Evolutionary conservation across 2,113 vertebrate species (phyloP), one percentile per base, ranked within the genome.

Genomic region (Lamprologus sp.): DNA sequence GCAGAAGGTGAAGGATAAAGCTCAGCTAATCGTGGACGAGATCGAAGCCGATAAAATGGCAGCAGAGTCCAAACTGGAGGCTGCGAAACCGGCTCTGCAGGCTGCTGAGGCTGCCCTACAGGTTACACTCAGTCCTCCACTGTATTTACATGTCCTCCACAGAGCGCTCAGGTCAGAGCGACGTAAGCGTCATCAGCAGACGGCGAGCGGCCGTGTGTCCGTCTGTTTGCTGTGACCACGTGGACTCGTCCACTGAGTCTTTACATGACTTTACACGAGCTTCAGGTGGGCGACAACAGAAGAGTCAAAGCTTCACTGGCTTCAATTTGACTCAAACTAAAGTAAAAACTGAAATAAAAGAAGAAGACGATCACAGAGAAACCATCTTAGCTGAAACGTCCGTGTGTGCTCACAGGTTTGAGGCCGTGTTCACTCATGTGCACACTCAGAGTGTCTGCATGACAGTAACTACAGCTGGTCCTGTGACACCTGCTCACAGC

Each of bases 1-100:
- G 53, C 97, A 98, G 93, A 97, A 94, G 51, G 97, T 98, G 83
- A 98, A 97, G 93, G 97, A 98, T 82, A 97, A 97, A 84, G 97
- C 97, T 85, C 97, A 97, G 88, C 93, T 95, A 79, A 97, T 98
- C 51, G 97, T 98, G 4, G 96, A 97, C 47, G 96, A 97, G 84
- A 97, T 97, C 11, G 97, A 95, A 53, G 87, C 92, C 2, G 97
- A 97, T 84, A 97, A 97, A 92, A 81, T 91, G 4, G 90, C 93
- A 47, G 97, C 97, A 17, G 96, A 97, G 90, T 90, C 93, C 19
- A 97, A 97, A 58, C 96, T 97, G 88, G 95, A 97, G 77, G 97
- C 97, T 31, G 97, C 97, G 9, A 96, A 96, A 83, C 97, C 97
- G 14, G 97, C 97, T 0, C 17, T 97, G 55, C 93, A 94, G 81